Conservation (phyloP, 37 sponge, comb jelly and placozoan species). For the Tethya wilhelma region DNA sequence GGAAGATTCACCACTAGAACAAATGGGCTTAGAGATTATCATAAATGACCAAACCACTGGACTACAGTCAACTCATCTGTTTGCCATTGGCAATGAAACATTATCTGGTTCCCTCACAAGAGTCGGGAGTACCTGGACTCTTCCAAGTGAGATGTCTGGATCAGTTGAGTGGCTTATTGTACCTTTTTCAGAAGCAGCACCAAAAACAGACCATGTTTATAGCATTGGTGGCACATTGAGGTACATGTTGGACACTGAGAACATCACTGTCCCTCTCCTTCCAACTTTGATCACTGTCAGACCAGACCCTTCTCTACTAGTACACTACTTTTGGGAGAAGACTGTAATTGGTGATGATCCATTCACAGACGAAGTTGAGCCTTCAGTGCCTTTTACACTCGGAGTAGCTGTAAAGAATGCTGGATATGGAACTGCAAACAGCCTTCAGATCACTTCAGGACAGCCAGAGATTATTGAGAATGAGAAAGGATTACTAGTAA, state of each 20-base stretch:
- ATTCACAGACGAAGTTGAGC: constrained; percentile 39
- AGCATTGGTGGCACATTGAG: constrained; percentile 21
- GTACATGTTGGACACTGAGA: constrained; percentile 21
- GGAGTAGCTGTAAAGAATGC: constrained; percentile 37
- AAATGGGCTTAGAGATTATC: constrained; percentile 10
- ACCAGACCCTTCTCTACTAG: constrained; percentile 39
- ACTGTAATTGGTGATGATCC: constrained; percentile 31
- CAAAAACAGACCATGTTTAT: constrained; percentile 15
- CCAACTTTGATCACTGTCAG: constrained; percentile 33
- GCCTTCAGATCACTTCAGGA: constrained; percentile 25
- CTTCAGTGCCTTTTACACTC: constrained; percentile 48
- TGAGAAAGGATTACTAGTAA: constrained; percentile 38
- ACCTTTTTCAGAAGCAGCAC: constrained; percentile 47
- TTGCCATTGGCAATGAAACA: constrained; percentile 30
- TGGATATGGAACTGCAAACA: constrained; percentile 32
- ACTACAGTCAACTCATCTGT: neutral
- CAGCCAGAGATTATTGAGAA: constrained; percentile 59
- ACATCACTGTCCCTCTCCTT: constrained; percentile 30
- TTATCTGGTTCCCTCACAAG: constrained; percentile 21
- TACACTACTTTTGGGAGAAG: constrained; percentile 46
- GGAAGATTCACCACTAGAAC: constrained; percentile 3
- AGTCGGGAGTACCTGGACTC: neutral
- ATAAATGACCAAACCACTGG: constrained; percentile 18
- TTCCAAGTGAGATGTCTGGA: constrained; percentile 25
- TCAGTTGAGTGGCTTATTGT: constrained; percentile 34